Evolutionary conservation across 2,797 vertebrate genomes (phyloP).

Genomic region (Chlorospingus flavigularis): DNA sequence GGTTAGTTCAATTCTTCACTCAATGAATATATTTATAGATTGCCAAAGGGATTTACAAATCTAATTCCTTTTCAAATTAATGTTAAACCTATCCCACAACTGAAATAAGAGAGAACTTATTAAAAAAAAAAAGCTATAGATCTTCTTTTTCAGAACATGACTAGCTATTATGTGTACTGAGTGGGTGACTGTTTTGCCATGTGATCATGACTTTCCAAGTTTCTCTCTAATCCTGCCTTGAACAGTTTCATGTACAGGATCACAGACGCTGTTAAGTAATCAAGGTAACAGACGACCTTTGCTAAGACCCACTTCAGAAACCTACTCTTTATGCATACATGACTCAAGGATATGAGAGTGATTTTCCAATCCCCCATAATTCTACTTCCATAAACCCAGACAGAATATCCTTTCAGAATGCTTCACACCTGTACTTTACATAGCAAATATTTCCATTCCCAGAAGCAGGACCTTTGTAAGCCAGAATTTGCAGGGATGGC

Average conservation of each 20-base stretch:
- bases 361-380: neutral
- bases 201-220: constrained; percentile 64
- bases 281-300: neutral
- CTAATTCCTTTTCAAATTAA: neutral
- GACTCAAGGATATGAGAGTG: neutral
- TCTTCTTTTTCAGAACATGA: constrained; percentile 15
- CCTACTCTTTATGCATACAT: constrained; percentile 1
- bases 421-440: neutral
- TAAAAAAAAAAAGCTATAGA: neutral
- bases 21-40: constrained; percentile 3
- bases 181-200: constrained; percentile 59
- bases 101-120: neutral
- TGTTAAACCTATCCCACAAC: neutral
- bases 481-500: neutral
- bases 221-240: constrained; percentile 28
- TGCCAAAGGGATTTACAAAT: neutral
- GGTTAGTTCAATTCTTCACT: neutral
- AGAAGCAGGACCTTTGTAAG: neutral
- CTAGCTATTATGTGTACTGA: constrained; percentile 51
- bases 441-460: neutral
- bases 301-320: constrained; percentile 17
- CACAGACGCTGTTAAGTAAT: constrained; percentile 25
- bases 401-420: neutral
- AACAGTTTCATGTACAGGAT: neutral
- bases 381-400: neutral